Conservation (phyloP, 2,797 vertebrate genomes). For the Notamacropus eugenii region DNA sequence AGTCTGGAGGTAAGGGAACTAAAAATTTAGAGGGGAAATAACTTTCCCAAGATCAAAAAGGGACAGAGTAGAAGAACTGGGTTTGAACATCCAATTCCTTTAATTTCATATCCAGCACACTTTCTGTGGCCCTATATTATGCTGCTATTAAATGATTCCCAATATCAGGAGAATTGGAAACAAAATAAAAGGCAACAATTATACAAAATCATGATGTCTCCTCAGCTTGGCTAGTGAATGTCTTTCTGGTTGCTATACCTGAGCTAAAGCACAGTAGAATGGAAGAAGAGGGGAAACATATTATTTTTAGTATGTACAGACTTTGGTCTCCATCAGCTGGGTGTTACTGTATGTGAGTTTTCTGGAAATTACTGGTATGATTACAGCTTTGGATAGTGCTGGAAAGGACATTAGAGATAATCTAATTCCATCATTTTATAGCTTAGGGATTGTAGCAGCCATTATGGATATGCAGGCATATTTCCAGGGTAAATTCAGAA, state of each 20-base stretch:
- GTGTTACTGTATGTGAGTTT: not conserved
- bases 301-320: not conserved
- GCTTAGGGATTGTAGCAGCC: not conserved
- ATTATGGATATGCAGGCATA: too few relatives aligned
- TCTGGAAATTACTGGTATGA: not conserved
- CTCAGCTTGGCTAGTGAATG: not conserved
- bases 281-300: not conserved
- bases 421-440: not conserved
- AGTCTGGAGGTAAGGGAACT: not conserved
- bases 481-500: too few relatives aligned
- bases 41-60: not conserved
- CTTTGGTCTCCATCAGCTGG: not conserved
- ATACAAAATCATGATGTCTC: not conserved
- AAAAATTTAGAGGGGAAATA: not conserved
- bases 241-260: not conserved
- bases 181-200: not conserved
- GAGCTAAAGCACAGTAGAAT: not conserved
- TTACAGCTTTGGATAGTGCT: not conserved
- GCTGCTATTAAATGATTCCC: not conserved
- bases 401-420: not conserved
- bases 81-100: not conserved
- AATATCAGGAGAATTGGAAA: not conserved
- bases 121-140: not conserved
- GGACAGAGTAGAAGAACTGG: not conserved
- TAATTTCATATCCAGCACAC: not conserved